phyloP scores from a whole-genome alignment of 1,140 invertebrate species.

The Drosophila kohkoa region DNA sequence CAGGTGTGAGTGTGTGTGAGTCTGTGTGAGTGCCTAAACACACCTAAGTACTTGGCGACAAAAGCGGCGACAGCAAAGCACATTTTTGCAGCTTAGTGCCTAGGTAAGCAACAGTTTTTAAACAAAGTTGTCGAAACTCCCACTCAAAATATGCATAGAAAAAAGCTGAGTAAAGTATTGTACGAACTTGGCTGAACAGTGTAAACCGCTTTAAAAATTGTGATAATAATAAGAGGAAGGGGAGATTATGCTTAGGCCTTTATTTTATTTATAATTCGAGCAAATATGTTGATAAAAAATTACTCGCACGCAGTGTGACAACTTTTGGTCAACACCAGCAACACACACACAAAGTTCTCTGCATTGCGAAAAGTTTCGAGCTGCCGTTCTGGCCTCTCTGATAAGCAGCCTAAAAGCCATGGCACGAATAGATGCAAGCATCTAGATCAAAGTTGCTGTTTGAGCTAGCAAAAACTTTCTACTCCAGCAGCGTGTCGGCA shows the following conservation, averaged over 20 bases:
- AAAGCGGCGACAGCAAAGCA: conserved; percentile 35
- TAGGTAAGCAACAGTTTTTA: conserved; percentile 55
- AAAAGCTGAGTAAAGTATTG: too few species aligned
- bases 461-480: conserved; percentile 55
- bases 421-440: conserved; percentile 13
- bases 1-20: conserved; percentile 1
- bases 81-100: conserved; percentile 48
- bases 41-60: conserved; percentile 30
- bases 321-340: conserved; percentile 53
- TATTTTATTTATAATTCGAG: conserved; percentile 37
- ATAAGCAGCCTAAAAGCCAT: conserved; percentile 49
- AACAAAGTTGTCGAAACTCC: conserved; percentile 23
- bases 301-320: conserved; percentile 58
- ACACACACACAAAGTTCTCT: conserved; percentile 24
- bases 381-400: conserved; percentile 7
- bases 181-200: conserved; percentile 23
- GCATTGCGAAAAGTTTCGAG: conserved; percentile 38
- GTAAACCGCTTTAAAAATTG: background rate
- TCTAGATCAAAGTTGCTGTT: conserved; percentile 45
- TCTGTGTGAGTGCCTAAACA: conserved; percentile 3
- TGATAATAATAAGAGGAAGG: background rate
- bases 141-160: conserved; percentile 28
- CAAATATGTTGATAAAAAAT: conserved; percentile 74
- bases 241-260: conserved; percentile 47
- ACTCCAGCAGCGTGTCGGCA: conserved; percentile 33